phyloP scores from a whole-genome alignment of 2,797 vertebrate species.

The Urosaurus nigricauda region DNA sequence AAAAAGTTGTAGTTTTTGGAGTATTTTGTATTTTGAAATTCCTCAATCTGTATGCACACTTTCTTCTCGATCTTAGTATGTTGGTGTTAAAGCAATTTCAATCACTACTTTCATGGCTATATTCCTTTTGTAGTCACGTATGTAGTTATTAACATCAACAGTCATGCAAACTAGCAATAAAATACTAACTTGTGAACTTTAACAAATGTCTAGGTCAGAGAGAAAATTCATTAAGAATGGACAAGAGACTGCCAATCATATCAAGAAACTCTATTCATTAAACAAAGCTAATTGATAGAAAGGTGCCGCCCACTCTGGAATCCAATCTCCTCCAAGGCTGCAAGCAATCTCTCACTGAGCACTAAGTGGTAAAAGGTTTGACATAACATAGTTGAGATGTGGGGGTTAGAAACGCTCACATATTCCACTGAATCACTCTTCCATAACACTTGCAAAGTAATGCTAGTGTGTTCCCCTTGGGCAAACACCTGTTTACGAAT shows the following conservation, averaged over 20 bases:
- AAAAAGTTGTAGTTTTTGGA: no score
- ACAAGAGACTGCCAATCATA: slow-evolving; percentile 75
- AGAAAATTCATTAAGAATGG: slow-evolving; percentile 79
- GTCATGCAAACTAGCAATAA: slow-evolving; percentile 66
- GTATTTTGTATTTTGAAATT: no score
- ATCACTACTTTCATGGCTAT: slow-evolving; percentile 62
- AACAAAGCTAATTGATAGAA: slow-evolving; percentile 65
- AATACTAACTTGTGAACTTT: slow-evolving; percentile 67
- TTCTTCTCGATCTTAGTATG: slow-evolving; percentile 42
- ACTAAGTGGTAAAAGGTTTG: slow-evolving; percentile 70
- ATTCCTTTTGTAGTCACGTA: slow-evolving; percentile 59
- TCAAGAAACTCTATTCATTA: slow-evolving; percentile 74
- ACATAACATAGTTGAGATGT: slow-evolving; percentile 61
- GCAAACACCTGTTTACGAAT: slow-evolving; percentile 82
- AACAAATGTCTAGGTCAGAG: slow-evolving; percentile 72
- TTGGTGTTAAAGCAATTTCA: slow-evolving; percentile 48
- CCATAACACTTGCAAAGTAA: slow-evolving; percentile 70
- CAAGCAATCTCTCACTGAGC: slow-evolving; percentile 67
- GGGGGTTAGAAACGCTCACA: slow-evolving; percentile 65
- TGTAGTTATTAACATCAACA: slow-evolving; percentile 57
- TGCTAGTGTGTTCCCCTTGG: slow-evolving; percentile 68
- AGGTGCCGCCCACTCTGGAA: slow-evolving; percentile 70
- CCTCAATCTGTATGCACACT: not conserved
- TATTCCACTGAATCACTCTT: slow-evolving; percentile 69
- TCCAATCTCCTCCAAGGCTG: slow-evolving; percentile 68